phyloP scores from a whole-genome alignment of 2,113 vertebrate species.

The Pachypanchax playfairii region DNA sequence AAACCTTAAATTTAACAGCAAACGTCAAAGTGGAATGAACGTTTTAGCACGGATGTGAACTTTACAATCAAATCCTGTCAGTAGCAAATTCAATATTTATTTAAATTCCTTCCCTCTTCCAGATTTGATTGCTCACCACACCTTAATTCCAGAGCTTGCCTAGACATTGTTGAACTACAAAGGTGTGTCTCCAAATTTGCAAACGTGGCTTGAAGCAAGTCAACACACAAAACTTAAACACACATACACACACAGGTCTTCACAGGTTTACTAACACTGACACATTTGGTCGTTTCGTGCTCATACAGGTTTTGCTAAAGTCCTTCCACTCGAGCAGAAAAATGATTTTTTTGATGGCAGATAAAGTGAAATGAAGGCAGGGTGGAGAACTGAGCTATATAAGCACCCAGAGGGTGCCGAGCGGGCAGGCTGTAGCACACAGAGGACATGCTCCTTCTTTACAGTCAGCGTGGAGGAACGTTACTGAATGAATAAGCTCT shows the following conservation, averaged over 20 bases:
- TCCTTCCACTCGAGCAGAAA: conserved; percentile 3
- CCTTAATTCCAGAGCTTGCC: conserved; percentile 79
- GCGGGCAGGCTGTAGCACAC: conserved; percentile 9
- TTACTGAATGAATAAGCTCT: background rate
- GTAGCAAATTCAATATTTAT: background rate
- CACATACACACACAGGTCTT: conserved; percentile 47
- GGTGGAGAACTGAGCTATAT: conserved; percentile 26
- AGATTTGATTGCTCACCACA: conserved; percentile 57
- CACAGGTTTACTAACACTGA: conserved; percentile 51
- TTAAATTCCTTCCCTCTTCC: conserved; percentile 17
- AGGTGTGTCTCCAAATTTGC: conserved; percentile 75
- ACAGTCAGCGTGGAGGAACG: conserved; percentile 6
- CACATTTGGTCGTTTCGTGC: conserved; percentile 63
- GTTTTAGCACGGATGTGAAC: background rate
- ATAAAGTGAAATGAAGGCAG: conserved; percentile 36
- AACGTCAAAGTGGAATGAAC: background rate
- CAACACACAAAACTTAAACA: conserved; percentile 11
- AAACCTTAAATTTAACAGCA: background rate
- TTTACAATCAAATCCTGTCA: background rate
- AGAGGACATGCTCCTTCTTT: conserved; percentile 21
- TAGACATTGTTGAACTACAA: conserved; percentile 61
- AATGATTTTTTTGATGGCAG: conserved; percentile 21
- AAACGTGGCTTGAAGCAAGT: conserved; percentile 59
- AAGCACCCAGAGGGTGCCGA: background rate
- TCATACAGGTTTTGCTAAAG: conserved; percentile 55